A percentile compares a stretch with the other conserved stretches of the same genome.
These are phyloP conservation scores for Epizoanthus fatuus DNA, from an alignment of 92 coral and sea anemone genomes.

Conservation along the genomic window DNA sequence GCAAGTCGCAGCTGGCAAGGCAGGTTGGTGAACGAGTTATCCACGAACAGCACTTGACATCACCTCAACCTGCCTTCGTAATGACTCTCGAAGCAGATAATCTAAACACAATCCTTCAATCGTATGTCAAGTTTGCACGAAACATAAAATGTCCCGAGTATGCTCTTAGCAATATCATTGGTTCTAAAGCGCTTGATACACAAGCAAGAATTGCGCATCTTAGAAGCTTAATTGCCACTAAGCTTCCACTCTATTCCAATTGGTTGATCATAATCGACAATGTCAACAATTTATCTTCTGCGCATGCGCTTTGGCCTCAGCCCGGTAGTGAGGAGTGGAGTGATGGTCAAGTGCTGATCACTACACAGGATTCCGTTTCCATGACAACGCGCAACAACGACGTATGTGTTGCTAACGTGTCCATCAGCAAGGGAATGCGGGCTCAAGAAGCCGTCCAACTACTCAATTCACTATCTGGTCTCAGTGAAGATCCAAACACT, in stretches of 20 bases:
- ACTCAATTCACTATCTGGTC: conserved; percentile 21
- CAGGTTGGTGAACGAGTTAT: conserved; percentile 10
- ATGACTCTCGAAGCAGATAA: conserved; percentile 56
- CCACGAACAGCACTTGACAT: neutral
- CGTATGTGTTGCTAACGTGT: neutral
- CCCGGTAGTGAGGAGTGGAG: conserved; percentile 46
- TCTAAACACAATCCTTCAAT: conserved; percentile 41
- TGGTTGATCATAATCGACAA: conserved; percentile 20
- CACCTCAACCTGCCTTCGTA: conserved; percentile 14
- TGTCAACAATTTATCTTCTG: conserved; percentile 5
- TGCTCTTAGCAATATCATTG: conserved; percentile 43
- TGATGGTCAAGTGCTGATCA: conserved; percentile 49
- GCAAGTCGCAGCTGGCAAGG: conserved; percentile 46
- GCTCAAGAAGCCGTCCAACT: conserved; percentile 9
- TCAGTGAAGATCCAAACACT: conserved; percentile 6
- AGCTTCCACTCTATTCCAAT: conserved; percentile 5
- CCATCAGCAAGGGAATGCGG: conserved; percentile 2
- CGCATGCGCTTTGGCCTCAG: conserved; percentile 32
- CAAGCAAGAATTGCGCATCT: conserved; percentile 46
- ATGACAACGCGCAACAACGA: conserved; percentile 18
- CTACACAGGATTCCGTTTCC: conserved; percentile 45
- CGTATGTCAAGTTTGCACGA: conserved; percentile 53
- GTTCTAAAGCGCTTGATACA: conserved; percentile 6
- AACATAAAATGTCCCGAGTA: conserved; percentile 43
- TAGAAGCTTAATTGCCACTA: conserved; percentile 10